Percentiles rank a stretch among this genome's conserved stretches.
Conservation (phyloP, 2,888 invertebrate species). For the Cephus spinipes region DNA sequence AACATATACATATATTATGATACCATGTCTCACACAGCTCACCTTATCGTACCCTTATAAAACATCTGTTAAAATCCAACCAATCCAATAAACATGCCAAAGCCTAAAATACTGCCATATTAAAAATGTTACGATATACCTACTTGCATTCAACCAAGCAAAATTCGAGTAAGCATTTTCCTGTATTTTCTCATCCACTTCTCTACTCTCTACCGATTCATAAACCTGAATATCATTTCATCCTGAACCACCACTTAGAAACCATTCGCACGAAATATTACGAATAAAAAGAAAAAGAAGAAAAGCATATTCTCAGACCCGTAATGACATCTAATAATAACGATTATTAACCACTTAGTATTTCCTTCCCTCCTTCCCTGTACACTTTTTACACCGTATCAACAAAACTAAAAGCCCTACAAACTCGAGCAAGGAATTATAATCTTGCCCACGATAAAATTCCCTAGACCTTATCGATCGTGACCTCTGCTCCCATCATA, state of each 20-base stretch:
- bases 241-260: not conserved
- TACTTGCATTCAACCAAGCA: not conserved
- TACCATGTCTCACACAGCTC: not conserved
- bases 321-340: not conserved
- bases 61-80: not conserved
- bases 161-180: not conserved
- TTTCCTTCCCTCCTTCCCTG: not conserved
- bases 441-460: not conserved
- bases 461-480: not conserved
- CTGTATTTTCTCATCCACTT: not conserved
- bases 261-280: not conserved
- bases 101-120: not conserved
- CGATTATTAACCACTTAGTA: not conserved
- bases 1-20: too few species aligned
- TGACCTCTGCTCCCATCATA: not conserved
- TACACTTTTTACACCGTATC: not conserved
- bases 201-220: not conserved
- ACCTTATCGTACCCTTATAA: not conserved
- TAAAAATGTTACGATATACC: not conserved
- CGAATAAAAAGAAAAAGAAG: not conserved
- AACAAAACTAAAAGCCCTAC: not conserved
- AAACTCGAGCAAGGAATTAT: not conserved
- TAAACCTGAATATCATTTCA: not conserved
- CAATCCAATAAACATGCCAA: not conserved
- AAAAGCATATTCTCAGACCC: not conserved